phyloP scores from a whole-genome alignment of 1,140 invertebrate genomes.

The Calliopsis andreniformis region DNA sequence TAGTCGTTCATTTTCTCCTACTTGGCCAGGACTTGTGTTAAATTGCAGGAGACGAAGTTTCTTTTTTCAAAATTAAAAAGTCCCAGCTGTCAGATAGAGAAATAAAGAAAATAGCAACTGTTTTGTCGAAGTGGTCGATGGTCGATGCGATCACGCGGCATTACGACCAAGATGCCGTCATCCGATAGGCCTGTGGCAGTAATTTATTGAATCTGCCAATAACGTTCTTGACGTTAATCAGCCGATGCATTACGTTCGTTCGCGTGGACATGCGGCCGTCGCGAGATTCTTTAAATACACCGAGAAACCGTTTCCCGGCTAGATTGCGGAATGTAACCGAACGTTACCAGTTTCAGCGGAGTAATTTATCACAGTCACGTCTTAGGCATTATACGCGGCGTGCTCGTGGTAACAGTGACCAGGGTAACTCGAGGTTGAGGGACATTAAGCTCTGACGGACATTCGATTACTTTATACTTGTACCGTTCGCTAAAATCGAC shows the following conservation, averaged over 20 bases:
- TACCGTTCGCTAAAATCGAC: not conserved
- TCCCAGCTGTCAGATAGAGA: not conserved
- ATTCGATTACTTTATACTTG: conserved; percentile 45
- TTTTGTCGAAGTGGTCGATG: not conserved
- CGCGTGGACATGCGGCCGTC: conserved; percentile 6
- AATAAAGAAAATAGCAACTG: not conserved
- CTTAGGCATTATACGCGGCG: conserved; percentile 36
- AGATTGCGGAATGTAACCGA: conserved; percentile 3
- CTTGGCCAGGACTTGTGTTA: no score
- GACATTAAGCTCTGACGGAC: conserved; percentile 49
- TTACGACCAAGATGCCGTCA: not conserved
- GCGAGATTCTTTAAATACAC: conserved; percentile 33
- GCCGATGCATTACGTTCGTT: conserved; percentile 15
- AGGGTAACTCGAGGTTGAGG: conserved; percentile 32
- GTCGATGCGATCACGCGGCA: not conserved
- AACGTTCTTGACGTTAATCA: conserved; percentile 34
- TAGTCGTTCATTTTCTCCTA: no score
- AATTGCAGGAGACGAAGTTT: no score
- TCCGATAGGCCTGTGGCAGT: conserved; percentile 23
- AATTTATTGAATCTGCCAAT: conserved; percentile 48
- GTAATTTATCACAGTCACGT: conserved; percentile 46
- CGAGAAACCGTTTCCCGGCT: conserved; percentile 13
- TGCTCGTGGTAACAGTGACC: conserved; percentile 21
- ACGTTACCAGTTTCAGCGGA: not conserved
- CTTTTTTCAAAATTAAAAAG: not conserved